These are phyloP conservation scores for Verasper variegatus DNA, from an alignment of 2,113 vertebrate species.

Conservation along the genomic window DNA sequence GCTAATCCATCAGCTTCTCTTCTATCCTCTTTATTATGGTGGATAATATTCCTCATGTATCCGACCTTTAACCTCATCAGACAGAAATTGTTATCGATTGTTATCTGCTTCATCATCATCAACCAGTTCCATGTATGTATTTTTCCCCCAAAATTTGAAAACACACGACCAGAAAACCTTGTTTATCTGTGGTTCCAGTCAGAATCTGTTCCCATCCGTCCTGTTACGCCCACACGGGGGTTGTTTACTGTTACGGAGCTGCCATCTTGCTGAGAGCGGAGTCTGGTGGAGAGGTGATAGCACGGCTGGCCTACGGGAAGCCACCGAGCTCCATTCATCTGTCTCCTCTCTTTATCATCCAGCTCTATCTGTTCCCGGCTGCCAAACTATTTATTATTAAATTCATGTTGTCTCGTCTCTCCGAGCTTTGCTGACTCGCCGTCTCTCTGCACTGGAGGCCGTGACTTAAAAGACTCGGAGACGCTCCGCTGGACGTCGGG, in stretches of 20 bases:
- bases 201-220: neutral
- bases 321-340: slow-evolving; percentile 54
- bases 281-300: slow-evolving; percentile 66
- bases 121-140: neutral
- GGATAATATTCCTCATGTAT: no score
- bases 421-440: neutral
- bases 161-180: neutral
- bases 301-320: slow-evolving; percentile 54
- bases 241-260: slow-evolving; percentile 46
- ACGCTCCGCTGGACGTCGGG: neutral
- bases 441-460: neutral
- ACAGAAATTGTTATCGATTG: neutral
- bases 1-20: neutral
- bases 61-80: slow-evolving; percentile 27
- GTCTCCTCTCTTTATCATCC: slow-evolving; percentile 57
- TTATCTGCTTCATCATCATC: neutral
- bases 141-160: neutral
- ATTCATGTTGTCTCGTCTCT: slow-evolving; percentile 32
- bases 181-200: slow-evolving; percentile 11
- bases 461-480: neutral
- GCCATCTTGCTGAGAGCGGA: slow-evolving; percentile 64
- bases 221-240: slow-evolving; percentile 9
- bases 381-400: slow-evolving; percentile 55
- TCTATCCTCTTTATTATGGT: neutral
- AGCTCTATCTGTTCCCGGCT: slow-evolving; percentile 45